Evolutionary conservation across 1,140 invertebrate genomes (phyloP).

Genomic region (Drosophila sp.): DNA sequence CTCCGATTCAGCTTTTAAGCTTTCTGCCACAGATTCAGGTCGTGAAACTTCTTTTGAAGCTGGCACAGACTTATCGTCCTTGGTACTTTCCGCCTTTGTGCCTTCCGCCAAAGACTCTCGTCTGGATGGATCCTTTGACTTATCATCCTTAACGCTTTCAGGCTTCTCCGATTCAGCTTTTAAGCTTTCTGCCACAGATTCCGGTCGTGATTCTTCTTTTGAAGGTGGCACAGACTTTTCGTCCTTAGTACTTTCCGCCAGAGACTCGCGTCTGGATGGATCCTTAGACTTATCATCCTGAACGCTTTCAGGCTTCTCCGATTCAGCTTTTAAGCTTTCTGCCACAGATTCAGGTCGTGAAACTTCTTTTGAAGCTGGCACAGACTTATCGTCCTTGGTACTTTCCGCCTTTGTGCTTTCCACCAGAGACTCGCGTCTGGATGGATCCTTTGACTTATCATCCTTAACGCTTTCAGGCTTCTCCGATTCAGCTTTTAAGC

Average conservation of each 20-base stretch:
- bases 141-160: no score
- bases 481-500: no score
- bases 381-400: no score
- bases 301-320: no score
- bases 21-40: slow-evolving; percentile 41
- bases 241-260: not conserved
- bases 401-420: slow-evolving; percentile 28
- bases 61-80: slow-evolving; percentile 28
- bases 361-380: no score
- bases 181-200: slow-evolving; percentile 29
- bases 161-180: not conserved
- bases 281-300: no score
- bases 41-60: slow-evolving; percentile 38
- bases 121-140: no score
- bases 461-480: no score
- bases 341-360: no score
- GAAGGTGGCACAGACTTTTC: slow-evolving; percentile 18
- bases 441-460: no score
- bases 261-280: no score
- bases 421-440: slow-evolving; percentile 36
- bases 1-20: slow-evolving; percentile 34
- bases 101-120: slow-evolving; percentile 27
- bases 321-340: no score
- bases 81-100: slow-evolving; percentile 24
- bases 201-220: slow-evolving; percentile 45